phyloP scores from a whole-genome alignment of 2,888 invertebrate genomes.

The Ectobius pallidus region DNA sequence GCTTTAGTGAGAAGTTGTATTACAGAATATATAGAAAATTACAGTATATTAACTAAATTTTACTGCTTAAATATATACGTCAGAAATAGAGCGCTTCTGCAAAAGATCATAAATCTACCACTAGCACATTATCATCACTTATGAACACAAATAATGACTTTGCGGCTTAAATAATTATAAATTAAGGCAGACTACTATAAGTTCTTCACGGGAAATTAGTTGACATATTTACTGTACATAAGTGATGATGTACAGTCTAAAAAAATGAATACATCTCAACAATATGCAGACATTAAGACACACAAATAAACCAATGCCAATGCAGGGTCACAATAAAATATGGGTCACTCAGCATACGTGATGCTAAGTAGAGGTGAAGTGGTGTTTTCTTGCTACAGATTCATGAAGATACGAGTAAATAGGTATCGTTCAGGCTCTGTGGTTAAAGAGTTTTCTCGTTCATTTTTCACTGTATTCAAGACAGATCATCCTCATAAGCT shows the following conservation, averaged over 20 bases:
- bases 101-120: too few species aligned
- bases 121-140: too few species aligned
- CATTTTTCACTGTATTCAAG: neutral
- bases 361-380: neutral
- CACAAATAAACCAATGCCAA: constrained; percentile 5
- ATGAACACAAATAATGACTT: too few species aligned
- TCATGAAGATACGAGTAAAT: too few species aligned
- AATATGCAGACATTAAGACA: neutral
- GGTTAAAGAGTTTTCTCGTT: neutral
- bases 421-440: neutral
- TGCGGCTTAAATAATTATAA: too few species aligned
- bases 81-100: too few species aligned
- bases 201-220: neutral
- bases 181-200: too few species aligned
- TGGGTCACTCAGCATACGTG: neutral
- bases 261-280: neutral
- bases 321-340: neutral
- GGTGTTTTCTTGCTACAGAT: constrained; percentile 17
- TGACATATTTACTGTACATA: neutral
- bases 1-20: too few species aligned
- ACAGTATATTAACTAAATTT: too few species aligned
- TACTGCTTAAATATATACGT: too few species aligned
- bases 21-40: too few species aligned
- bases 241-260: neutral
- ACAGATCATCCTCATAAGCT: neutral